A percentile compares a stretch with the other conserved stretches of the same genome.
phyloP scores from a whole-genome alignment of 2,888 invertebrate genomes.

The Leucozona laternaria region DNA sequence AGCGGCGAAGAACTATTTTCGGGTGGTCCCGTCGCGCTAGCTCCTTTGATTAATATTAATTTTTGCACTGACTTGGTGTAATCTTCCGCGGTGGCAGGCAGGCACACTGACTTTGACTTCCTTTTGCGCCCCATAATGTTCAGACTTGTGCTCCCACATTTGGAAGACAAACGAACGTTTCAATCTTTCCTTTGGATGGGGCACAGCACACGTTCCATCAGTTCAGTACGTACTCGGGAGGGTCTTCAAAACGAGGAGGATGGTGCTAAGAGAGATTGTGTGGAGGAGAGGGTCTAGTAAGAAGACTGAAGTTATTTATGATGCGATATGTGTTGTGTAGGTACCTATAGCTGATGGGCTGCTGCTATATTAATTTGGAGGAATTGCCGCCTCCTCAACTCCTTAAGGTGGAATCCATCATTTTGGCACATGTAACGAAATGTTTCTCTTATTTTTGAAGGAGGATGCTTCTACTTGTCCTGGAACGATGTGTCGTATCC shows the following conservation, averaged over 20 bases:
- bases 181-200: constrained; percentile 54
- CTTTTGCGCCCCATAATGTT: constrained; percentile 60
- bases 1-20: constrained; percentile 66
- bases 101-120: constrained; percentile 69
- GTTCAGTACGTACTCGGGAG: not conserved
- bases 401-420: constrained; percentile 72
- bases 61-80: constrained; percentile 70
- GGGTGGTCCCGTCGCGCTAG: constrained; percentile 72
- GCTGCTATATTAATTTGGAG: constrained; percentile 1
- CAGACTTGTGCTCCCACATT: constrained; percentile 45
- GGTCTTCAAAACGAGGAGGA: not conserved
- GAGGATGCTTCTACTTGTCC: constrained; percentile 18
- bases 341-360: constrained; percentile 6
- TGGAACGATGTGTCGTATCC: constrained; percentile 27
- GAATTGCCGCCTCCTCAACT: constrained; percentile 32
- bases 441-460: constrained; percentile 56
- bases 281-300: not conserved
- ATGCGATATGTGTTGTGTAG: constrained; percentile 54
- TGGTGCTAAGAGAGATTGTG: not conserved
- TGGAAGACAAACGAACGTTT: constrained; percentile 67
- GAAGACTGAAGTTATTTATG: constrained; percentile 68
- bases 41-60: constrained; percentile 75
- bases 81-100: constrained; percentile 61
- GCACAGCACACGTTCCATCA: not conserved
- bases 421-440: constrained; percentile 73